Base-by-base conservation (phyloP, 2,888 invertebrate genomes). In the Microdon myrmicae region DNA sequence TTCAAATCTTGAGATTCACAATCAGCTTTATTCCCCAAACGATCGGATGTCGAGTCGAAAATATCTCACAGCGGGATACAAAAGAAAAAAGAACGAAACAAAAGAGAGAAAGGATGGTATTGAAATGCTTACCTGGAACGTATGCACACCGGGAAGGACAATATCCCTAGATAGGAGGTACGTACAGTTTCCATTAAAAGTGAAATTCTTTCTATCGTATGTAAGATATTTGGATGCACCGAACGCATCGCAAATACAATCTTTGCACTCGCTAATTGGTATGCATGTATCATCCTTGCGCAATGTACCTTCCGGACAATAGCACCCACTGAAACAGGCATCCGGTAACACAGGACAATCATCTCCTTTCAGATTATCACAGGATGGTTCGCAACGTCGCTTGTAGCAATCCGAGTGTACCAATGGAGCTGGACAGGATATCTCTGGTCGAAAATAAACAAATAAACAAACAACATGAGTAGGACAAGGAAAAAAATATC, bases 331-430 rank as follows among this genome's bases (percentile, higher is more conserved):
- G 81, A 88, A 89, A 78, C 92, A 93, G 31, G 84, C 83, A 22
- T 88, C 86, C 9, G 85, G 83, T 61, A 86, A 81, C 12, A 81
- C 75, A 0, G 88, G 86, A 68, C 91, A 91, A 47, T 77, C 77
- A 35, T 84, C 83, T 8, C 82, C 77, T 59, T 85, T 82, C 37
- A 83, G 75, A 41, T 85, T 84, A 31, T 86, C 83, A 75, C 95
- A 95, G 0, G 88, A 85, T 1, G 88, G 86, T 75, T 92, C 92
- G 78, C 94, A 94, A 53, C 85, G 83, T 49, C 85, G 84, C 70
- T 88, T 86, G 80, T 87, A 92, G 75, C 93, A 93, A 75, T 92
- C 92, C 70, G 87, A 85, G 77, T 90, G 89, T n/a, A 91, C 87
- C 34, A 92, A 82, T 83, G 6, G 39, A 6, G 55, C 51, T 41